Evolutionary conservation across 2,113 vertebrate genomes (phyloP).

Genomic region (Dermatemys mawii): DNA sequence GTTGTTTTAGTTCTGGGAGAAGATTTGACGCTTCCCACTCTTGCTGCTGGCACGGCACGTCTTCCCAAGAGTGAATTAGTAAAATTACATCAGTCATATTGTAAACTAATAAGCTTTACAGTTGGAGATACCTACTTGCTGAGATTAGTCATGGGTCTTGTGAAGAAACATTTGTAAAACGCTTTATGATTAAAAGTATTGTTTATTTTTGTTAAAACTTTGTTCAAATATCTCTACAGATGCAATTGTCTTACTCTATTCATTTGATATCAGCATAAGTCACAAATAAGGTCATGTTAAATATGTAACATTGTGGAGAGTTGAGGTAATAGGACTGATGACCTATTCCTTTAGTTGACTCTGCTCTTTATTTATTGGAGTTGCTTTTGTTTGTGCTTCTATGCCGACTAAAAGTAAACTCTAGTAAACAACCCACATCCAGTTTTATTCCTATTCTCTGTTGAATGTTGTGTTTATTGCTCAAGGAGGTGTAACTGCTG

Average conservation of each 20-base stretch:
- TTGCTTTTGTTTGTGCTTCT: background rate
- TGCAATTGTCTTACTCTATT: background rate
- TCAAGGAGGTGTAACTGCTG: background rate
- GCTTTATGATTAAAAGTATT: background rate
- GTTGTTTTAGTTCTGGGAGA: background rate
- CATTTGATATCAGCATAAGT: background rate
- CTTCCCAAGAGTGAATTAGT: background rate
- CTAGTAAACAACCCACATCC: background rate
- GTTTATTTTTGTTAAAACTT: background rate
- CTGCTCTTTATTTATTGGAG: background rate
- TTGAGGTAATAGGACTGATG: background rate
- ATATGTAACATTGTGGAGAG: background rate
- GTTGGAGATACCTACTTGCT: background rate
- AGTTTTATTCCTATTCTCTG: background rate
- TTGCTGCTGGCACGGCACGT: accelerated
- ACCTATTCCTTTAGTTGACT: background rate
- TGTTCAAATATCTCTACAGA: background rate
- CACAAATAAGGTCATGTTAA: background rate
- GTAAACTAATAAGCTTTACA: background rate
- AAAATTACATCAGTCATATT: background rate
- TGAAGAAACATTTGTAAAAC: background rate
- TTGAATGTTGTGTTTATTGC: background rate
- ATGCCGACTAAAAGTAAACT: background rate
- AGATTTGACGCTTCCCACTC: background rate
- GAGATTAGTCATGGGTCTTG: background rate